A percentile compares a stretch with the other conserved stretches of the same genome.
Conservation (phyloP, 2,113 vertebrate genomes). For the Geothlypis trichas region DNA sequence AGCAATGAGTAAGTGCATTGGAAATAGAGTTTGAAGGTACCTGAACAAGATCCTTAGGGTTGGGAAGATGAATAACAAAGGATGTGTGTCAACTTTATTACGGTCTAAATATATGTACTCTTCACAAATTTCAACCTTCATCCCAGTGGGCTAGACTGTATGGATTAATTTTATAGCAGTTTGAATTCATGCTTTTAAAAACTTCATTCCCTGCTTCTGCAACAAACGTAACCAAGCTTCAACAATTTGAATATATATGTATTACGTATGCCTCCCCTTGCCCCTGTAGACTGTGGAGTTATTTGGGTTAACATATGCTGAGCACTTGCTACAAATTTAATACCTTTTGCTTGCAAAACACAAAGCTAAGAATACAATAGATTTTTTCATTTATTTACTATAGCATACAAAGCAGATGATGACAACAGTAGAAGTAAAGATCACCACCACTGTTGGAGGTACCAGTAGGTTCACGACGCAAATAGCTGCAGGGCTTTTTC, state of each 20-base stretch:
- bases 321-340: background rate
- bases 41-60: background rate
- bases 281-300: background rate
- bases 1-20: background rate
- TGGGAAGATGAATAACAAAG: background rate
- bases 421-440: background rate
- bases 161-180: background rate
- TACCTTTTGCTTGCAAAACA: background rate
- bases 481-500: background rate
- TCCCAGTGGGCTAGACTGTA: background rate
- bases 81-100: background rate
- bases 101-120: background rate
- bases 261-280: background rate
- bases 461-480: background rate
- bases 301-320: background rate
- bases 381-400: background rate
- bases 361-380: background rate
- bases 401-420: background rate
- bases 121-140: background rate
- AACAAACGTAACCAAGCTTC: background rate
- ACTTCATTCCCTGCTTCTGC: background rate
- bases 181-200: background rate
- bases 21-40: background rate
- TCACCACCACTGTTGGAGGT: background rate
- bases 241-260: background rate